Evolutionary conservation across 2,888 invertebrate genomes (phyloP), one percentile per base, ranked within the genome.

Genomic region (Linyphia triangularis): DNA sequence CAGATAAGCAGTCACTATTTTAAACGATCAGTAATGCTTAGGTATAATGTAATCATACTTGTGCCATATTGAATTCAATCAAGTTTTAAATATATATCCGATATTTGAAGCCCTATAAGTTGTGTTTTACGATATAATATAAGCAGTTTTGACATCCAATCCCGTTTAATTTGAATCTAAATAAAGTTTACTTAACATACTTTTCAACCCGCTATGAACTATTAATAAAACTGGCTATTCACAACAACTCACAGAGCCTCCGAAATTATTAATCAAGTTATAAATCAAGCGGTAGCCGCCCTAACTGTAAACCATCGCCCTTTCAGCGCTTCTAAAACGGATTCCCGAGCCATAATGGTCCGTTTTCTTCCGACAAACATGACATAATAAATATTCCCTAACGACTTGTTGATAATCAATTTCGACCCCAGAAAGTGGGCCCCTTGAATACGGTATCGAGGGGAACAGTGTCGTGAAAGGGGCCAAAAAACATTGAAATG

Each of bases 391-490:
- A 86, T 86, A 78, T 86, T 33, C 86, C 63, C 73, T 86, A 86
- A 86, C 86, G 86, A 86, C 86, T 86, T 86, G 86, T 86, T 86
- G 86, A 86, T 86, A 86, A 86, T 86, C 86, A 86, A 86, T 86
- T 86, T 65, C 67, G 43, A 13, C 9, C 37, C 7, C 26, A n/a
- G 16, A 24, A 19, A 40, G 77, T 40, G 61, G 63, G n/a, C 13
- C 28, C 19, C 37, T 26, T 78, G 85, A 37, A 70, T 69, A 30
- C 9, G n/a, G n/a, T n/a, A 57, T 19, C 59, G n/a, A 22, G 72
- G 59, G 63, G 63, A 37, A 22, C 13, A 13, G 13, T 51, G 26
- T 19, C 13, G 13, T 77, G 75, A 85, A 85, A 59, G 67, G 77
- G 43, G 72, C 19, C 16, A 72, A 70, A 81, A 61, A 81, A 73